Evolutionary conservation across 2,888 invertebrate species (phyloP), one percentile per base, ranked within the genome.

Genomic region (Liodrosophila aerea): DNA sequence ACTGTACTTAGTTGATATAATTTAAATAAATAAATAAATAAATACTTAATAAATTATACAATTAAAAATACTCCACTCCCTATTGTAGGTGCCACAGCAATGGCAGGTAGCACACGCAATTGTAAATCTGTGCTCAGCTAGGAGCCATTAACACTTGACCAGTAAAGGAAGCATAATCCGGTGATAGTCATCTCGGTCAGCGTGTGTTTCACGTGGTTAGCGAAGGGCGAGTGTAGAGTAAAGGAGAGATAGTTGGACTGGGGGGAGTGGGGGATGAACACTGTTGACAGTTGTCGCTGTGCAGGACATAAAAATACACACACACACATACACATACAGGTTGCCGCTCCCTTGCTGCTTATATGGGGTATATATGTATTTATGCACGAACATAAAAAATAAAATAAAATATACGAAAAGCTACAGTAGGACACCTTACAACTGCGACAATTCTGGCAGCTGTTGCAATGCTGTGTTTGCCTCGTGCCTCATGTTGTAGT

Each of bases 401-500:
- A 12, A 40, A 27, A 12, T 40, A 16, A 9, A 18, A 5, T 15
- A 37, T 27, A 8, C 29, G 36, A 33, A 41, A 52, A 66, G n/a
- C n/a, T n/a, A n/a, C n/a, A 47, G 46, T 63, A 63, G 61, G 82
- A 84, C 84, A 78, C 84, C 84, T 78, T 81, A 76, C 62, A 80
- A 83, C 62, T 54, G 72, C 56, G 33, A 34, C 60, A 47, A 46
- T 43, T 30, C 22, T 43, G 54, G 40, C 70, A 71, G 66, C 71
- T 60, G 72, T 5, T 22, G 22, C 22, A 22, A 22, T 39, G 16
- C 52, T 31, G 47, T 50, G 57, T 56, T 59, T 64, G 73, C 64
- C 72, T 34, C 64, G 67, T 71, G 67, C 64, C 65, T 41, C 52
- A 46, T 12, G 2, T 36, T 7, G 36, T 15, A 1, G 52, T 51